These are phyloP conservation scores for Clarias platycephalus DNA, from an alignment of 2,797 vertebrate genomes.

Conservation along the genomic window DNA sequence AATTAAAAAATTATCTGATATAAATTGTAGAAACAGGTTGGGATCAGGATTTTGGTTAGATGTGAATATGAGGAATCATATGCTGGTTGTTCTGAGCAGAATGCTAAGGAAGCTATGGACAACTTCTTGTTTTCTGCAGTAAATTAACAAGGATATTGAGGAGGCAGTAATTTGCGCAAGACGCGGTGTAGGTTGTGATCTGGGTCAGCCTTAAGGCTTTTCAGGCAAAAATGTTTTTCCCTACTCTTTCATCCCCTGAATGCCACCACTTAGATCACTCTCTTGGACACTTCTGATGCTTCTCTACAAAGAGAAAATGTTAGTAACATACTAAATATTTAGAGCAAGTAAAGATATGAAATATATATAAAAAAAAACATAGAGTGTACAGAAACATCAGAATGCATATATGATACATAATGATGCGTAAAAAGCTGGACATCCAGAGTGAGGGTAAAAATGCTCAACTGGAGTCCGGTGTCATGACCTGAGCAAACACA, in stretches of 20 bases:
- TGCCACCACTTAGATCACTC: constrained; percentile 48
- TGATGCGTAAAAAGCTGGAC: constrained; percentile 47
- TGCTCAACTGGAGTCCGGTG: constrained; percentile 40
- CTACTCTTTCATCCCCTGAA: constrained; percentile 46
- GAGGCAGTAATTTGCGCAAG: constrained; percentile 56
- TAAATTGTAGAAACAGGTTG: neutral
- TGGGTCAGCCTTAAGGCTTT: constrained; percentile 45
- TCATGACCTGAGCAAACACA: constrained; percentile 25
- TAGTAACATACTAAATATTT: constrained; percentile 55
- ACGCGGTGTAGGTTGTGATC: constrained; percentile 34
- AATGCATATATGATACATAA: constrained; percentile 44
- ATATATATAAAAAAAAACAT: constrained; percentile 45
- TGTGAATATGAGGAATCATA: neutral
- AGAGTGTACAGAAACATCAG: constrained; percentile 35
- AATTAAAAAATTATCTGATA: no score
- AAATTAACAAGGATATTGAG: constrained; percentile 64
- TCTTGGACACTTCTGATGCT: constrained; percentile 50
- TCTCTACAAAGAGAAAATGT: constrained; percentile 60
- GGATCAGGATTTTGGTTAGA: neutral
- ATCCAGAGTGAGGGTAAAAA: constrained; percentile 29
- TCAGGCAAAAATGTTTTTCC: constrained; percentile 45
- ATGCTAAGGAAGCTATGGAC: constrained; percentile 15
- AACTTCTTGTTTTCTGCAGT: constrained; percentile 41
- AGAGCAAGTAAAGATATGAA: constrained; percentile 55
- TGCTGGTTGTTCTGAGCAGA: constrained; percentile 2